Evolutionary conservation across 2,113 vertebrate genomes (phyloP).

Genomic region (Platycercus adscitus): DNA sequence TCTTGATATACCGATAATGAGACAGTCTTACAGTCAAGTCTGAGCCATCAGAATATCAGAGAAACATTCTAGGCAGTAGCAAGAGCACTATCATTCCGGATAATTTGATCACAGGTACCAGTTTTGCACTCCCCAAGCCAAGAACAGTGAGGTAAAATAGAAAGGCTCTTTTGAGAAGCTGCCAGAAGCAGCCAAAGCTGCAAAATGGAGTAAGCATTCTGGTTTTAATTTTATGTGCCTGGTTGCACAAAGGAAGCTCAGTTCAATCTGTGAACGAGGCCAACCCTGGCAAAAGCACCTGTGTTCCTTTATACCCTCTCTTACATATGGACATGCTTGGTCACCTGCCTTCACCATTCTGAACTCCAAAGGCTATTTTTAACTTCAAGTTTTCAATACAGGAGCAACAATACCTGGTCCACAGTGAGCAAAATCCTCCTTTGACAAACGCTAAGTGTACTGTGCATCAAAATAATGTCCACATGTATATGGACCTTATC

Average conservation of each 20-base stretch:
- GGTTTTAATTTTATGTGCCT: background rate
- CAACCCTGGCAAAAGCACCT: background rate
- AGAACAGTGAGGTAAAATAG: background rate
- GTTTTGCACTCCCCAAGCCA: background rate
- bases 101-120: background rate
- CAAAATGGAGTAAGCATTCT: background rate
- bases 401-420: background rate
- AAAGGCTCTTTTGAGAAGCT: background rate
- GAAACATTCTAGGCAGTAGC: background rate
- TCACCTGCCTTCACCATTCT: background rate
- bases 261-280: background rate
- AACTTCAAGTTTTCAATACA: background rate
- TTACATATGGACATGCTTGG: accelerated
- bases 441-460: background rate
- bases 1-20: background rate
- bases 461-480: background rate
- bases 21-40: background rate
- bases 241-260: background rate
- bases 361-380: background rate
- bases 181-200: background rate
- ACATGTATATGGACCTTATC: background rate
- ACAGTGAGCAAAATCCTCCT: background rate
- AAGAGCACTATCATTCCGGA: background rate
- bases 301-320: background rate
- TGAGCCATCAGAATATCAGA: background rate